Conservation (phyloP, 2,888 invertebrate genomes). For the Caradrina kadenii region DNA sequence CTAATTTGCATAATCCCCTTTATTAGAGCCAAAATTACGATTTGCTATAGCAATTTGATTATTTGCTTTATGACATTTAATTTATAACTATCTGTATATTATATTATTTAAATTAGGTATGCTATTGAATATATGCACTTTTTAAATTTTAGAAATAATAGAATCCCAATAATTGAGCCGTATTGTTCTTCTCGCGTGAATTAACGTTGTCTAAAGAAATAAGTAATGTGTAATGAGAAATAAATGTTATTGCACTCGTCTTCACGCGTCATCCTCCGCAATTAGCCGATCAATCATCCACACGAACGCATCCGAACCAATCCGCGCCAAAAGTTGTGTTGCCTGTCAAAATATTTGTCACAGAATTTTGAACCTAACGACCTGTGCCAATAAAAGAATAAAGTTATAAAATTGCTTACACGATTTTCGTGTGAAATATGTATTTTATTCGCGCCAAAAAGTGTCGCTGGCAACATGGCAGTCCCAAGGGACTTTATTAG, state of each 20-base stretch:
- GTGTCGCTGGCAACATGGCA: conserved; percentile 71
- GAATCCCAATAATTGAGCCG: background rate
- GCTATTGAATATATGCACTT: background rate
- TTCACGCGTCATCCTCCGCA: conserved; percentile 67
- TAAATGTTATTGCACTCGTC: conserved; percentile 70
- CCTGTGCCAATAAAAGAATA: conserved; percentile 48
- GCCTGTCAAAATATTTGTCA: conserved; percentile 46
- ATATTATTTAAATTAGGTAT: conserved; percentile 31
- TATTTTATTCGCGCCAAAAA: conserved; percentile 76
- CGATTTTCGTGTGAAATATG: conserved; percentile 61
- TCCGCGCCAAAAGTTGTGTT: conserved; percentile 47
- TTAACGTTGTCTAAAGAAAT: conserved; percentile 37
- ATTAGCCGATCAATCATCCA: conserved; percentile 81
- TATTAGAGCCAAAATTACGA: conserved; percentile 73
- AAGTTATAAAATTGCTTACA: conserved; percentile 56
- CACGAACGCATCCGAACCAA: conserved; percentile 61
- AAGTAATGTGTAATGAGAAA: conserved; percentile 68
- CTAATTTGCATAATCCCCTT: conserved; percentile 85
- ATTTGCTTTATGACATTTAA: conserved; percentile 60
- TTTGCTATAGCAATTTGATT: conserved; percentile 73
- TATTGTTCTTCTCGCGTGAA: conserved; percentile 3
- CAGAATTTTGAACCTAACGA: conserved; percentile 45
- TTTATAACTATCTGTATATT: conserved; percentile 48
- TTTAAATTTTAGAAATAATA: background rate
- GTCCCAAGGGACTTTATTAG: conserved; percentile 87